These are phyloP conservation scores for Trichogramma dendrolimi DNA, from an alignment of 2,888 invertebrate species.

Conservation along the genomic window DNA sequence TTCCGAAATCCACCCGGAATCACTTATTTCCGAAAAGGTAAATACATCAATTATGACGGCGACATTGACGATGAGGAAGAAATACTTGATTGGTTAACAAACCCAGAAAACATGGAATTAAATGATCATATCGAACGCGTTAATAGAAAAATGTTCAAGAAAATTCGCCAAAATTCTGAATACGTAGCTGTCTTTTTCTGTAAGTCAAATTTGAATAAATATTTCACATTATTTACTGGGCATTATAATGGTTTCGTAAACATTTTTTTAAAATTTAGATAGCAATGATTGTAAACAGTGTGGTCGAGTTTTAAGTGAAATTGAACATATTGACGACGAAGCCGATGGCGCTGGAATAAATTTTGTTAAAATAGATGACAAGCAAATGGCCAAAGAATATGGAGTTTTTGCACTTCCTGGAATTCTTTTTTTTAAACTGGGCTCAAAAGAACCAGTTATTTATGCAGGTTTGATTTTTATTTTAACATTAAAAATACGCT, in stretches of 20 bases:
- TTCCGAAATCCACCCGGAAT: conserved; percentile 85
- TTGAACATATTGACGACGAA: conserved; percentile 91
- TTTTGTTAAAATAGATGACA: conserved; percentile 88
- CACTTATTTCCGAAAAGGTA: conserved; percentile 84
- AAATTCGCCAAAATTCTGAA: conserved; percentile 82
- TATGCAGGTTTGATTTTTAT: conserved; percentile 66
- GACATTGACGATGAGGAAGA: conserved; percentile 88
- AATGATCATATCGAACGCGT: conserved; percentile 90
- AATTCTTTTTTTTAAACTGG: conserved; percentile 83
- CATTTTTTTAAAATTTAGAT: conserved; percentile 62
- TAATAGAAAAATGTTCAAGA: conserved; percentile 88
- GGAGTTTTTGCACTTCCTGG: conserved; percentile 89
- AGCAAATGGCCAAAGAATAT: conserved; percentile 77
- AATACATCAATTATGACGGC: conserved; percentile 86
- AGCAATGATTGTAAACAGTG: conserved; percentile 94
- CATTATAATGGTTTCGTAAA: neutral
- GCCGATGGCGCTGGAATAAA: conserved; percentile 86
- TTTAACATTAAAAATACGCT: neutral
- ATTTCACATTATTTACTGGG: neutral
- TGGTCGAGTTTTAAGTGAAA: conserved; percentile 78
- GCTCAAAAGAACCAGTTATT: conserved; percentile 84
- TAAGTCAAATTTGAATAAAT: conserved; percentile 56
- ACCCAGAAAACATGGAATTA: conserved; percentile 90
- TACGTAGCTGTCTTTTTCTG: conserved; percentile 91
- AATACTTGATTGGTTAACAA: conserved; percentile 85